Percentiles rank a stretch among this genome's conserved stretches.
Evolutionary conservation across 2,797 vertebrate genomes (phyloP).

Genomic region (Dromococcyx pavoninus): DNA sequence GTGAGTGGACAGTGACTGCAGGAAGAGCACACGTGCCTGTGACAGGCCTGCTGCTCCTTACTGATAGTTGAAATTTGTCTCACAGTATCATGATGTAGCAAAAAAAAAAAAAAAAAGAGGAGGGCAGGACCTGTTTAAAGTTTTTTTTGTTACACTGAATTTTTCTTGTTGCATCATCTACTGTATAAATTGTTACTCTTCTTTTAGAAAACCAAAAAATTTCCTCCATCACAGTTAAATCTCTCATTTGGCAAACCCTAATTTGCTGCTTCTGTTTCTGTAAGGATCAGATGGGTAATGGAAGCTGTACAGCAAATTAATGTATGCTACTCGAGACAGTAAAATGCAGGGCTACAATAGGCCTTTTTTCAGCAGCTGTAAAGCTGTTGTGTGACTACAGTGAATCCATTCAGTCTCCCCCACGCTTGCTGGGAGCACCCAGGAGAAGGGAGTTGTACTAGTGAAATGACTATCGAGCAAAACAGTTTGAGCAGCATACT

Average conservation of each 20-base stretch:
- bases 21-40: not conserved
- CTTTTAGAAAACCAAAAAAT: not conserved
- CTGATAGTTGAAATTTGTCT: not conserved
- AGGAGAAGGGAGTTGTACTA: not conserved
- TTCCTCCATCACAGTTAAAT: not conserved
- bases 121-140: not conserved
- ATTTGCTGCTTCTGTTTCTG: conserved; percentile 23
- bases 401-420: conserved; percentile 26
- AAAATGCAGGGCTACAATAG: conserved; percentile 33
- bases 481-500: not conserved
- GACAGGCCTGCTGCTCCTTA: not conserved
- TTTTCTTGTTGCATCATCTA: not conserved
- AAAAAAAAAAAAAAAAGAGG: not conserved
- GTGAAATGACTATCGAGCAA: conserved; percentile 20
- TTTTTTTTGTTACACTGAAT: not conserved
- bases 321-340: conserved; percentile 53
- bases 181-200: not conserved
- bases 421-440: conserved; percentile 35
- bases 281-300: conserved; percentile 44
- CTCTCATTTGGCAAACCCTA: not conserved
- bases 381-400: conserved; percentile 38
- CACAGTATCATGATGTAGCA: not conserved
- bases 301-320: conserved; percentile 54
- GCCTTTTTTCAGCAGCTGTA: conserved; percentile 32
- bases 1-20: not conserved